Evolutionary conservation across 2,113 vertebrate genomes (phyloP), one percentile per base, ranked within the genome.

Genomic region (Sylvicapra grimmia): DNA sequence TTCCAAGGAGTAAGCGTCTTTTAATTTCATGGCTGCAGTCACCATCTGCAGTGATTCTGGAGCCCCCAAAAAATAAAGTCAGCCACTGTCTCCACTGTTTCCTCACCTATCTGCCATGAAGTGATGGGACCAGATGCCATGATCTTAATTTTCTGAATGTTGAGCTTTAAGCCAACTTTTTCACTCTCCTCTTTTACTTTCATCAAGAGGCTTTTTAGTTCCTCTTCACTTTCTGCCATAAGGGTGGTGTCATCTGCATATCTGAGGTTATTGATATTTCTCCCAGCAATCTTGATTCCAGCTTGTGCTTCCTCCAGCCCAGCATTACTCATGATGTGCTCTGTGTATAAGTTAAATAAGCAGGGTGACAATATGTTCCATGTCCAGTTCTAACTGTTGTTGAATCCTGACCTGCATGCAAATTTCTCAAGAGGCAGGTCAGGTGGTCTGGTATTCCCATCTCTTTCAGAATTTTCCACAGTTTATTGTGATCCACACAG

Each of bases 281-380:
- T 68, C 8, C 18, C 1, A 1, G 33, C 16, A 68, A 68, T 68
- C 65, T 36, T 68, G 8, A 5, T 36, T 68, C 33, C 18, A 21
- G 33, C 1, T 68, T 68, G 8, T 68, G 8, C 65, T 36, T 36
- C 65, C 0, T 36, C 33, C 33, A 68, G 33, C 33, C 33, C 65
- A 68, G 0, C 0, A 0, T 68, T 68, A 9, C 8, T 21, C 65
- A 21, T 19, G 63, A 10, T 68, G 33, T 21, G 5, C 16, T 68
- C 65, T 68, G 65, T 4, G 0, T 68, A 68, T 10, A 68, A 19
- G 18, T 21, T 68, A 68, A 68, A n/a, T 36, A 68, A 68, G 1
- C 33, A 36, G 18, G 65, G 65, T 10, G 33, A 4, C 18, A 36
- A 68, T 21, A 68, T 21, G 36, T 2, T 36, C 33, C 65, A 68